Conservation (phyloP, 2,888 invertebrate genomes). For the Trisateles emortualis region DNA sequence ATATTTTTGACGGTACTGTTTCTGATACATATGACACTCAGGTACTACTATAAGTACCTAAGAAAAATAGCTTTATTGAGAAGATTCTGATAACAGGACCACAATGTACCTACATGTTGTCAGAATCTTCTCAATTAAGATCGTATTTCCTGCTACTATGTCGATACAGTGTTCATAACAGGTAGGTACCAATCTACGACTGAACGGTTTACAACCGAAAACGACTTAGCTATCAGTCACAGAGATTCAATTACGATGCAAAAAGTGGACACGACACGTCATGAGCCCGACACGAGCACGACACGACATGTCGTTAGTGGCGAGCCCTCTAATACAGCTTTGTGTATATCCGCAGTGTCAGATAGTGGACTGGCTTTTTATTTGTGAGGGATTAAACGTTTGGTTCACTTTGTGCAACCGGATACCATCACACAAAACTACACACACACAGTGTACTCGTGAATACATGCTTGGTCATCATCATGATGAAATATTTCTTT, state of each 20-base stretch:
- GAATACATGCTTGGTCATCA: no score
- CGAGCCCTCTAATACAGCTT: background rate
- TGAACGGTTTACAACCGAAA: background rate
- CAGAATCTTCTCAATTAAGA: no score
- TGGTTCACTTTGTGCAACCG: background rate
- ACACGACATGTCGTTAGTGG: conserved; percentile 17
- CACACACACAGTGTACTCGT: background rate
- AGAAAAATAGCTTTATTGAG: no score
- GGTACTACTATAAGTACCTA: no score
- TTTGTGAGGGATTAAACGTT: background rate
- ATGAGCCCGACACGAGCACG: background rate
- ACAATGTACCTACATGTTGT: no score
- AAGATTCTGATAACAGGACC: no score
- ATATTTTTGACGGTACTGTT: no score
- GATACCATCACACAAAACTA: background rate
- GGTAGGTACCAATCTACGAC: background rate
- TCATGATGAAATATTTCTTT: no score
- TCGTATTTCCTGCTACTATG: no score
- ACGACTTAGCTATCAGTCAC: background rate
- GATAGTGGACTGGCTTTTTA: background rate
- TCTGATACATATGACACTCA: no score
- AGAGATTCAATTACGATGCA: conserved; percentile 36
- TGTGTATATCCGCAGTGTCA: background rate
- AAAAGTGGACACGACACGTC: conserved; percentile 20
- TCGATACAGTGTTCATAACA: no score